Evolutionary conservation across 2,113 vertebrate genomes (phyloP).

Genomic region (Terrapene triunguis): DNA sequence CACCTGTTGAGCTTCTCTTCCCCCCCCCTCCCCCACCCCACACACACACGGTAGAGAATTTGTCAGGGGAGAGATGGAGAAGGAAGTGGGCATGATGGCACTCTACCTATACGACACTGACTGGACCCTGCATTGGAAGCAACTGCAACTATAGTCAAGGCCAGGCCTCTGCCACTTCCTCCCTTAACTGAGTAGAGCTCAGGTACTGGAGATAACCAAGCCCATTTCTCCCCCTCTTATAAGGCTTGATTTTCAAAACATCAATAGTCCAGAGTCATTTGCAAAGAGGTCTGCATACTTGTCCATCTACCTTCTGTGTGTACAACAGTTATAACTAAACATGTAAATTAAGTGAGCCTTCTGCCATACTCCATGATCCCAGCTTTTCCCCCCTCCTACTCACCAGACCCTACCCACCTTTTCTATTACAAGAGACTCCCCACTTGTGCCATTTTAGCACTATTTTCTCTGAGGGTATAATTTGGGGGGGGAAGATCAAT

Average conservation of each 20-base stretch:
- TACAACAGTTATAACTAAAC: background rate
- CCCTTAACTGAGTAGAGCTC: background rate
- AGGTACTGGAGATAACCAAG: background rate
- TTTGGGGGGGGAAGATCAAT: background rate
- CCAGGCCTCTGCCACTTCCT: accelerated
- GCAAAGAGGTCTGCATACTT: background rate
- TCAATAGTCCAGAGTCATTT: background rate
- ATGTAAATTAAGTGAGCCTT: background rate
- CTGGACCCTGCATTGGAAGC: background rate
- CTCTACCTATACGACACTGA: accelerated
- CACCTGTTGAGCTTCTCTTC: background rate
- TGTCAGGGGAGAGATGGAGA: background rate
- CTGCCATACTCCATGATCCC: background rate
- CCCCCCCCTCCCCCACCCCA: too few species aligned
- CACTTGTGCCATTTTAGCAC: background rate
- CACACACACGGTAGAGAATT: background rate
- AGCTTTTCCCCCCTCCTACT: background rate
- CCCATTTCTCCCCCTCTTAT: accelerated
- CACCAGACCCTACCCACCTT: background rate
- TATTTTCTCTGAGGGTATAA: background rate
- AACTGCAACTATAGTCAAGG: background rate
- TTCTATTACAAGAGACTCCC: background rate
- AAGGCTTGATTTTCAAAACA: background rate
- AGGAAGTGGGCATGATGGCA: background rate
- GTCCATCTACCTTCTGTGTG: accelerated